Conservation (phyloP, 2,113 vertebrate species). For the Lates calcarifer region DNA sequence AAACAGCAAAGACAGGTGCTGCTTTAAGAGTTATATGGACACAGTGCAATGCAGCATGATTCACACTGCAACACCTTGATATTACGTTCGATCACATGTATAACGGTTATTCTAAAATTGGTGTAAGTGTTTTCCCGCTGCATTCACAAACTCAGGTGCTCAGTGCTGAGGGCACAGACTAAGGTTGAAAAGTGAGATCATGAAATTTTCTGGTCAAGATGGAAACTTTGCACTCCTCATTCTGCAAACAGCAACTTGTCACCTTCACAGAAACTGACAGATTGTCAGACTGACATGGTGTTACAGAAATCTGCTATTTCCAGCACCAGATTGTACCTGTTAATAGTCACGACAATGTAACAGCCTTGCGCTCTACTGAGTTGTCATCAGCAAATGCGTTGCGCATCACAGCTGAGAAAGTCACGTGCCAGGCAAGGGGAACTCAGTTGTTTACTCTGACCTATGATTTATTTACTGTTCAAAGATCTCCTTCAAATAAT, state of each 20-base stretch:
- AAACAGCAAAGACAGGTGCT: constrained; percentile 1
- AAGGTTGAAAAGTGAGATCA: neutral
- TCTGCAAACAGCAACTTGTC: constrained; percentile 12
- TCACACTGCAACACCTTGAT: constrained; percentile 4
- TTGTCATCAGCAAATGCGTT: constrained; percentile 21
- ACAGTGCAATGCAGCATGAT: neutral
- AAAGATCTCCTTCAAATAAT: constrained; percentile 6
- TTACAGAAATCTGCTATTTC: constrained; percentile 51
- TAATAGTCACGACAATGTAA: constrained; percentile 62
- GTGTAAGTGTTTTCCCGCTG: neutral
- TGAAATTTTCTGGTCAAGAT: neutral
- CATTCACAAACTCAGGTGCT: constrained; percentile 8
- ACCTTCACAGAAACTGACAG: constrained; percentile 22
- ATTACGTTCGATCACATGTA: neutral
- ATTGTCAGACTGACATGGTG: constrained; percentile 38
- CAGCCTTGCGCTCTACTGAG: constrained; percentile 30
- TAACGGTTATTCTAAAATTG: constrained; percentile 1
- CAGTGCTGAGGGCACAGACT: neutral
- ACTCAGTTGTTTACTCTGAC: neutral
- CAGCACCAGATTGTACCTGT: constrained; percentile 34
- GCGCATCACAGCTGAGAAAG: constrained; percentile 45
- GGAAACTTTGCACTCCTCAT: neutral
- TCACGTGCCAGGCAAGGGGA: constrained; percentile 4
- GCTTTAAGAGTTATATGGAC: neutral
- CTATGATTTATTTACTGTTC: neutral